Evolutionary conservation across 2,797 vertebrate genomes (phyloP), one percentile per base, ranked within the genome.

Genomic region (Vespertilio murinus): DNA sequence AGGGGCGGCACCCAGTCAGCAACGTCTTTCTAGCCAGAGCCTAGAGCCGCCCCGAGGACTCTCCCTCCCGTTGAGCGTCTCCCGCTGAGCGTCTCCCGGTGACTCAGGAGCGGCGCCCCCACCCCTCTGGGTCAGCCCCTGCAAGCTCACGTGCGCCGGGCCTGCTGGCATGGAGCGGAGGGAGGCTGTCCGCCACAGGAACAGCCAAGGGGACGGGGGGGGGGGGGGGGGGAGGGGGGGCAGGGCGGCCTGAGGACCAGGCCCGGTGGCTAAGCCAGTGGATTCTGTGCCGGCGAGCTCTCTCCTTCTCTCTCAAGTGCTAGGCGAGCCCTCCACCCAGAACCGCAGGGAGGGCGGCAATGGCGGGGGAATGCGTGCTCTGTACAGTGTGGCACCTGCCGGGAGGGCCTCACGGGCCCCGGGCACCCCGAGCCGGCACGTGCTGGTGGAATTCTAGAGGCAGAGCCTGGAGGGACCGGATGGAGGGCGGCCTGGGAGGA

Each of bases 221-320:
- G 82, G 96, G 85, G 95, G 25, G 86, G 91, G 85, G 94, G 82
- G 47, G 13, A 84, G 82, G 96, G 85, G 95, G 25, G 86, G 91
- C 94, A 93, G 73, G 38, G 83, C 49, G 94, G 96, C 67, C 74
- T 83, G 40, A 61, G 94, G 97, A 90, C 73, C 73, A 91, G 73
- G 95, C 97, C 96, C 94, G 94, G 96, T 91, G 95, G 20, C 17
- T n/a, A 52, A 49, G 65, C 96, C 77, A 92, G 93, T 49, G 94
- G 94, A 11, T 49, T 78, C 83, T 9, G 90, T 81, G 96, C 94
- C 70, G 67, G 96, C n/a, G 65, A 88, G 87, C 59, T 30, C 89
- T 82, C 35, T 23, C n/a, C 7, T 33, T 87, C 33, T 42, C 10
- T 28, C 59, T 28, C 5, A 10, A 49, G 61, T 4, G 79, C 74